Evolutionary conservation across 2,888 invertebrate genomes (phyloP).

Genomic region (Diaperis boleti): DNA sequence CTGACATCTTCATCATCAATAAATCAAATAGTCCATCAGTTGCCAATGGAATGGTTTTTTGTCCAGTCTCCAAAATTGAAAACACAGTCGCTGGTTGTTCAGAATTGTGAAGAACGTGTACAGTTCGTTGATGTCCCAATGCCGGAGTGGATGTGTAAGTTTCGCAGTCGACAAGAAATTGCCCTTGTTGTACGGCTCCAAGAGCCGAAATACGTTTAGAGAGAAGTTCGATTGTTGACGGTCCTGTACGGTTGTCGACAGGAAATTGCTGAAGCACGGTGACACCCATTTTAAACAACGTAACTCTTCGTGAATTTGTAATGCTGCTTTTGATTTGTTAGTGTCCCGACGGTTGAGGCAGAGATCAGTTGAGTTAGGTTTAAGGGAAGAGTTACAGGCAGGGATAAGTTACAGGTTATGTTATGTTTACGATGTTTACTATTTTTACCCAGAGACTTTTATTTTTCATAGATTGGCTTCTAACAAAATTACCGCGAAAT

Average conservation of each 20-base stretch:
- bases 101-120: constrained; percentile 95
- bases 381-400: no score
- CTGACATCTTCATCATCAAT: constrained; percentile 89
- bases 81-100: constrained; percentile 96
- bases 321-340: not conserved
- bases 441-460: no score
- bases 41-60: constrained; percentile 87
- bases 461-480: no score
- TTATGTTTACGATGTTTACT: no score
- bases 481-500: no score
- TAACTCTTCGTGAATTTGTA: no score
- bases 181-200: constrained; percentile 89
- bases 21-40: constrained; percentile 93
- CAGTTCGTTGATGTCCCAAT: constrained; percentile 82
- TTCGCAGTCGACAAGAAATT: constrained; percentile 95
- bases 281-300: constrained; percentile 75
- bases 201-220: constrained; percentile 87
- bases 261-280: constrained; percentile 87
- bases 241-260: constrained; percentile 89
- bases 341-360: no score
- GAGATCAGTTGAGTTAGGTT: no score
- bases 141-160: constrained; percentile 87
- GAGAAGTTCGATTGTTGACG: constrained; percentile 87
- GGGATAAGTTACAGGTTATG: no score
- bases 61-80: constrained; percentile 89